A percentile compares a stretch with the other conserved stretches of the same genome.
Evolutionary conservation across 2,888 invertebrate species (phyloP).

Genomic region (Orchesella flavescens): DNA sequence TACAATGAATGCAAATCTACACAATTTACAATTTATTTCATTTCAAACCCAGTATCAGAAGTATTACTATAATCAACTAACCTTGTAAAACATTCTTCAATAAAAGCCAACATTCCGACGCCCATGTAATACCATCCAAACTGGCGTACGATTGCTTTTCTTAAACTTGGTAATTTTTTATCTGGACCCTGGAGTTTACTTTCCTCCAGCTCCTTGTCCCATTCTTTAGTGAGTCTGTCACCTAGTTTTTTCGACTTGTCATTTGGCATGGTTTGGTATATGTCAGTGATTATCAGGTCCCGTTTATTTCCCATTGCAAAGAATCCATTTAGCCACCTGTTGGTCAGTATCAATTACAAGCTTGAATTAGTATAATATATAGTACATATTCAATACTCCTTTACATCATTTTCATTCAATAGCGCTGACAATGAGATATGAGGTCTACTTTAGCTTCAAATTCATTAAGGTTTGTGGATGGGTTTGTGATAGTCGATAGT

Average conservation of each 20-base stretch:
- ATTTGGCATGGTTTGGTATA: constrained; percentile 81
- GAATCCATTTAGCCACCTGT: constrained; percentile 84
- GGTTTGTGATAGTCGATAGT: too few relatives aligned
- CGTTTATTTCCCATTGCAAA: constrained; percentile 85
- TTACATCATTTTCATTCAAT: too few relatives aligned
- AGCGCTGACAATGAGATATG: neutral
- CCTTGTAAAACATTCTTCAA: constrained; percentile 73
- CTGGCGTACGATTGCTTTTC: constrained; percentile 73
- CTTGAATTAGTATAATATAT: too few relatives aligned
- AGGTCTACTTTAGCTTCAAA: neutral
- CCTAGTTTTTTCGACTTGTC: constrained; percentile 83
- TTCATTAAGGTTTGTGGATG: neutral
- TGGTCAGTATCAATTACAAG: neutral
- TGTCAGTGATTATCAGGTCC: constrained; percentile 82
- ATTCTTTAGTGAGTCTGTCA: constrained; percentile 77
- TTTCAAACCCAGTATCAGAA: too few relatives aligned
- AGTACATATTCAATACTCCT: too few relatives aligned
- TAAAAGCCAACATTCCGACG: constrained; percentile 74
- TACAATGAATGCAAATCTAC: too few relatives aligned
- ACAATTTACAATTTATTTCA: too few relatives aligned
- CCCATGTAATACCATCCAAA: constrained; percentile 74
- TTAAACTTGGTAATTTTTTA: constrained; percentile 73
- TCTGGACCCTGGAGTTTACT: constrained; percentile 32
- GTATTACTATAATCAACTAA: constrained; percentile 40
- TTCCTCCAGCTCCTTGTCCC: constrained; percentile 65